Evolutionary conservation across 1,140 invertebrate genomes (phyloP).

Genomic region (Chironomus striatipennis): DNA sequence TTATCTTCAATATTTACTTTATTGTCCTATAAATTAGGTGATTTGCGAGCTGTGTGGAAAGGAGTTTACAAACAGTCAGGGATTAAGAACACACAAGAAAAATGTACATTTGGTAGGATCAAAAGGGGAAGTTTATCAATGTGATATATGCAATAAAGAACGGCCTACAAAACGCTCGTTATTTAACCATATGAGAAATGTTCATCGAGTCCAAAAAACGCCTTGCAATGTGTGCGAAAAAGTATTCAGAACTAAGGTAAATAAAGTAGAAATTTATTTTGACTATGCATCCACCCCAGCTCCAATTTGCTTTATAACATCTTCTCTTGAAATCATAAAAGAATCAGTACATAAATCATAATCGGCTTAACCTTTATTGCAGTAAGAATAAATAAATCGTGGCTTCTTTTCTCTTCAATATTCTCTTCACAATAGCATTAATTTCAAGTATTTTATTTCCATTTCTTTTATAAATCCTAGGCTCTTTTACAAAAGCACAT

Average conservation of each 20-base stretch:
- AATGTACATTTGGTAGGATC: slow-evolving; percentile 2
- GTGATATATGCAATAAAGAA: not conserved
- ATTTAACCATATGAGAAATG: slow-evolving; percentile 12
- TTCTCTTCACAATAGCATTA: no score
- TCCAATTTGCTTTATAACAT: not conserved
- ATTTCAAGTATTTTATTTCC: no score
- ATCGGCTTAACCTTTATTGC: not conserved
- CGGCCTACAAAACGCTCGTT: not conserved
- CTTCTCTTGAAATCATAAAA: not conserved
- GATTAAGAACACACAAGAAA: not conserved
- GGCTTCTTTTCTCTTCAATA: no score
- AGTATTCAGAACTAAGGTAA: not conserved
- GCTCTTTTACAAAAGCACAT: slow-evolving; percentile 7
- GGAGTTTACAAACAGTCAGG: not conserved
- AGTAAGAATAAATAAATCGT: not conserved
- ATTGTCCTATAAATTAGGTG: not conserved
- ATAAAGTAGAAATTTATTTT: not conserved
- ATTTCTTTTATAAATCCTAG: not conserved
- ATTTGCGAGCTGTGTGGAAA: not conserved
- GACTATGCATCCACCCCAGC: no score
- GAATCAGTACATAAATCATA: not conserved
- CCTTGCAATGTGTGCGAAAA: not conserved
- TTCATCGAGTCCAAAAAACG: not conserved
- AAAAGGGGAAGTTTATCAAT: not conserved
- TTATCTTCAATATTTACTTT: no score